phyloP scores from a whole-genome alignment of 2,888 invertebrate species.

The Drosophila neutralis region DNA sequence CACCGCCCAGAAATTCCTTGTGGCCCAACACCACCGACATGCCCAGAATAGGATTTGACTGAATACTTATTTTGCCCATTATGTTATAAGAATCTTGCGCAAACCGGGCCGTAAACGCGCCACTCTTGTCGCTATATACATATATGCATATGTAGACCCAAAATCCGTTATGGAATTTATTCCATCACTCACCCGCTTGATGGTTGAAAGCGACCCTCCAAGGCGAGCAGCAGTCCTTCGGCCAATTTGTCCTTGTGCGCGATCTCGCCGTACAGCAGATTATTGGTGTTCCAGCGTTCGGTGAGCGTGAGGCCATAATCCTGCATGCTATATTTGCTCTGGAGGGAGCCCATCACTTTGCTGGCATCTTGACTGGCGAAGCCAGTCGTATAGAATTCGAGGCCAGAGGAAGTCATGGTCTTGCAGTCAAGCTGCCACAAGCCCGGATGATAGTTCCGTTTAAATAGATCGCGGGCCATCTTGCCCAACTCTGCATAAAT shows the following conservation, averaged over 20 bases:
- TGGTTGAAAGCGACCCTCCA: conserved; percentile 96
- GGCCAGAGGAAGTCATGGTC: conserved; percentile 94
- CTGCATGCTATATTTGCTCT: conserved; percentile 95
- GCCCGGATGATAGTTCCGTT: conserved; percentile 97
- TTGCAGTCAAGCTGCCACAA: conserved; percentile 96
- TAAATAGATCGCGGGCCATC: conserved; percentile 96
- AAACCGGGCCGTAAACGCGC: conserved; percentile 93
- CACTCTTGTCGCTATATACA: conserved; percentile 85
- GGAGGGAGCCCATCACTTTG: conserved; percentile 93
- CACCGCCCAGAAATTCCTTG: conserved; percentile 96
- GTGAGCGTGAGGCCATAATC: conserved; percentile 95
- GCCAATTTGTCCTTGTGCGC: conserved; percentile 94
- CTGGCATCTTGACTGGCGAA: conserved; percentile 95
- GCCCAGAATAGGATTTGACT: conserved; percentile 91
- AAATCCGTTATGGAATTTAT: background rate
- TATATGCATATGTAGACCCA: background rate
- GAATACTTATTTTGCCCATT: conserved; percentile 92
- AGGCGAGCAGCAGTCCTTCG: conserved; percentile 94
- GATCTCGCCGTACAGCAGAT: conserved; percentile 94
- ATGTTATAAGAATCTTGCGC: conserved; percentile 91
- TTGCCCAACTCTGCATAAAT: conserved; percentile 97
- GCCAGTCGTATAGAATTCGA: conserved; percentile 96
- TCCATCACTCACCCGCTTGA: conserved; percentile 88
- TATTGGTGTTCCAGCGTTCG: conserved; percentile 99
- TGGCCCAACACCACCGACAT: conserved; percentile 93